Evolutionary conservation across 2,797 vertebrate species (phyloP), one percentile per base, ranked within the genome.

Genomic region (Phataginus tricuspis): DNA sequence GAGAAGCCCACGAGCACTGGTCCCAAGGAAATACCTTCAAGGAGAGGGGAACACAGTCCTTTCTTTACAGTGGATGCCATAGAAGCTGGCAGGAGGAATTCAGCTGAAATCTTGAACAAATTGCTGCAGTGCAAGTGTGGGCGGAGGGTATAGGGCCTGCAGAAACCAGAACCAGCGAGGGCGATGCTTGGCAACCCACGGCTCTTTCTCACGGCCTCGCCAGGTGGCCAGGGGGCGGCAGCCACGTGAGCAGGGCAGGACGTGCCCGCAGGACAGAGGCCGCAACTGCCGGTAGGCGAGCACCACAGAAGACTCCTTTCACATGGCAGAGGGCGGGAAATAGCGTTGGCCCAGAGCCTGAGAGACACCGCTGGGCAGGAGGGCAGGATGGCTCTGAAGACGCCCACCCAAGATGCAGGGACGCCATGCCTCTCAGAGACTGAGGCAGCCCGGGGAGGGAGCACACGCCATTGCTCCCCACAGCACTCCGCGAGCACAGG

Each of bases 21-120:
- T 25, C 69, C 61, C 27, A 18, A n/a, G 27, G 49, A 69, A 18
- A 37, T 16, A 7, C 63, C 5, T 1, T 4, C 19, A 34, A 31
- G 34, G n/a, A 16, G 49, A 6, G 7, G 15, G 4, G 68, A 7
- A 19, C 11, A 1, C 6, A 1, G 4, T 7, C 10, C 0, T 25
- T 37, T 37, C n/a, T 34, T 80, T 49, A 15, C 4, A 23, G 11
- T 1, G 31, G 39, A 53, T 1, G 0, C 37, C 23, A 27, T 0
- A 9, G 15, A 42, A 23, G 4, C 49, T 5, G 0, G 10, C 1
- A 6, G 15, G 55, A 72, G 45, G 9, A 23, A 80, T 25, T 25
- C 68, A 16, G 34, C 29, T 19, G 37, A 79, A 59, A 61, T 18
- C 27, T 1, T n/a, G 39, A 80, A 31, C 53, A 31, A 27, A 31